Conservation (phyloP, 2,888 invertebrate genomes). For the Cantharis nigra region DNA sequence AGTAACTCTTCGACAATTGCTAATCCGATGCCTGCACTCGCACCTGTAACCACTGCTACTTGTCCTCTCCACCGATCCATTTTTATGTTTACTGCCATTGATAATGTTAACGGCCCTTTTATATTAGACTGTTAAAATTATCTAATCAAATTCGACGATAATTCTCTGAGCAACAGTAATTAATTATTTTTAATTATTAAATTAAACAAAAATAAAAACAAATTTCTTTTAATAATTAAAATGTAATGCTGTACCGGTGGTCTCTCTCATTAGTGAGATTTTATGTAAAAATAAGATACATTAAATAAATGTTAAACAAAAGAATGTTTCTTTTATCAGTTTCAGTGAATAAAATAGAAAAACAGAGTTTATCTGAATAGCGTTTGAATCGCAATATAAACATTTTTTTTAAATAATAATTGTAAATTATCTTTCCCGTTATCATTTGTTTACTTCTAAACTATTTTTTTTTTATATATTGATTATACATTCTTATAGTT, state of each 20-base stretch:
- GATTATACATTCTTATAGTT: background rate
- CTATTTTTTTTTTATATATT: background rate
- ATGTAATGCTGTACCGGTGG: background rate
- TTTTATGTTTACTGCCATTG: background rate
- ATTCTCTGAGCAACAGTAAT: background rate
- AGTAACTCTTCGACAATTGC: constrained; percentile 1
- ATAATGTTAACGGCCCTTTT: background rate
- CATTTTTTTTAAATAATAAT: too few species aligned
- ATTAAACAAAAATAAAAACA: background rate
- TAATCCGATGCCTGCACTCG: constrained; percentile 5
- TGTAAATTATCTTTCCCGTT: too few species aligned
- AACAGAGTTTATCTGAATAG: too few species aligned
- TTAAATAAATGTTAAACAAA: too few species aligned
- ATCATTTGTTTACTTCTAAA: background rate
- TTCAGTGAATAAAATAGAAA: background rate
- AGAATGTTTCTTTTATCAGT: background rate
- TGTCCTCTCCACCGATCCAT: constrained; percentile 11
- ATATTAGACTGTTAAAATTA: background rate
- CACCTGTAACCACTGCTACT: constrained; percentile 6
- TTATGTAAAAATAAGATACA: too few species aligned
- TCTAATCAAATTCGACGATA: background rate
- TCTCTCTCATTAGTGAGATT: too few species aligned
- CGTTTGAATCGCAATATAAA: too few species aligned
- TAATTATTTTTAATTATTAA: background rate
- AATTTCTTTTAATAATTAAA: background rate